phyloP scores from a whole-genome alignment of 2,113 vertebrate species.

The Microcebus tavaratra region DNA sequence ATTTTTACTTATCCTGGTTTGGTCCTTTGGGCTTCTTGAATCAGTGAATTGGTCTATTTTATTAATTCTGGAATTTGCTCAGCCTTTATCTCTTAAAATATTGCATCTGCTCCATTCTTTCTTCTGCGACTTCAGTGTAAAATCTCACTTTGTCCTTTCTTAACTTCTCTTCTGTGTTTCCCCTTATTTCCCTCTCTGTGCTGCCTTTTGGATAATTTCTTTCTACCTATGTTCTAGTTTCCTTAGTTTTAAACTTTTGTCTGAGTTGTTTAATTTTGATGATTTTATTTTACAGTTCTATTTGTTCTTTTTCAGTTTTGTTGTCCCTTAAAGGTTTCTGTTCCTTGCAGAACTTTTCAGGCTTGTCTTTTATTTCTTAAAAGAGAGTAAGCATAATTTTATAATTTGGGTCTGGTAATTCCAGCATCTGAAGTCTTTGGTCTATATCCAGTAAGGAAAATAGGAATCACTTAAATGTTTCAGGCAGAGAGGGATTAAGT shows the following conservation, averaged over 20 bases:
- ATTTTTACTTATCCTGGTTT: not conserved
- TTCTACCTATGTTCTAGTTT: not conserved
- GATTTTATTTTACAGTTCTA: not conserved
- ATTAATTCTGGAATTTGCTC: not conserved
- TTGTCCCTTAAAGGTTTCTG: not conserved
- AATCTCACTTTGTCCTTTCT: not conserved
- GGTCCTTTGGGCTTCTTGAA: not conserved
- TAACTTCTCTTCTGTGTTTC: not conserved
- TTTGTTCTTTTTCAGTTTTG: constrained; percentile 5
- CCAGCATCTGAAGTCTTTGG: constrained; percentile 8
- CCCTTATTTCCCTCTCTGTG: not conserved
- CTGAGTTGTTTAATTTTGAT: not conserved
- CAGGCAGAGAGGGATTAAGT: not conserved
- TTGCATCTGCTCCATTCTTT: not conserved
- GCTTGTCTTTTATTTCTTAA: constrained; percentile 16
- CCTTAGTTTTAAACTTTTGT: not conserved
- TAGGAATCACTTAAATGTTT: not conserved
- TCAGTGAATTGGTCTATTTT: not conserved
- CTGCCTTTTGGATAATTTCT: not conserved
- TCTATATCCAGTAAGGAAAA: not conserved
- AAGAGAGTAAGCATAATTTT: constrained; percentile 11
- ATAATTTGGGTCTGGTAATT: not conserved
- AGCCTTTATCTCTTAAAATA: not conserved
- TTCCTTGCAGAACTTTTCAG: not conserved
- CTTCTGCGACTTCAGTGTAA: not conserved